Conservation (phyloP, 1,140 invertebrate genomes). For the Cydia pomonella region DNA sequence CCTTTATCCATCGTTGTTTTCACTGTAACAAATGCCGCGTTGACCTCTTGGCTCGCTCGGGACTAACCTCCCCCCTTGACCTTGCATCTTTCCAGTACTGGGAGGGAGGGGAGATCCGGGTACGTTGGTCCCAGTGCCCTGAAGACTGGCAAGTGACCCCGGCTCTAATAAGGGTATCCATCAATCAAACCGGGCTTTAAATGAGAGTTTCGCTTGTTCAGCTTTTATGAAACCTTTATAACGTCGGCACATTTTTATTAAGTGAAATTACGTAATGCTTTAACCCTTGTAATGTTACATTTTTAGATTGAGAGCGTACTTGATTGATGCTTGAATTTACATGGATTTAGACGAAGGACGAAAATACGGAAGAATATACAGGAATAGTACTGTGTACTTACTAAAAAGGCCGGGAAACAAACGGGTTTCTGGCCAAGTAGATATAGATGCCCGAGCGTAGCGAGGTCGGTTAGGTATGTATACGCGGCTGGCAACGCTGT, state of each 20-base stretch:
- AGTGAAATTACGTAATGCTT: slow-evolving; percentile 21
- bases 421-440: too few species aligned
- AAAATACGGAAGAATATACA: background rate
- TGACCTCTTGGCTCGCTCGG: background rate
- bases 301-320: background rate
- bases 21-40: slow-evolving; percentile 25
- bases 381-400: too few species aligned
- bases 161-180: slow-evolving; percentile 28
- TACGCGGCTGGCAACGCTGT: too few species aligned
- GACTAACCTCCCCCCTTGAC: slow-evolving; percentile 16
- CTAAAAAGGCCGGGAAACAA: too few species aligned
- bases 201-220: slow-evolving; percentile 31
- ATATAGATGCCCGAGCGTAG: too few species aligned
- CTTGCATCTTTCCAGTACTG: slow-evolving; percentile 9
- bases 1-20: slow-evolving; percentile 4
- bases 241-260: slow-evolving; percentile 28
- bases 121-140: background rate
- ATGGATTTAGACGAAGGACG: background rate
- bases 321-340: background rate
- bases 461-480: too few species aligned
- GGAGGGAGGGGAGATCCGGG: slow-evolving; percentile 3
- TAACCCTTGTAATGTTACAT: slow-evolving; percentile 20
- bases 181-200: slow-evolving; percentile 27
- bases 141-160: slow-evolving; percentile 30
- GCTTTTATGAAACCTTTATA: slow-evolving; percentile 33